A percentile compares a stretch with the other conserved stretches of the same genome.
Evolutionary conservation across 2,888 invertebrate species (phyloP).

Genomic region (Apomyelois bistriatella): DNA sequence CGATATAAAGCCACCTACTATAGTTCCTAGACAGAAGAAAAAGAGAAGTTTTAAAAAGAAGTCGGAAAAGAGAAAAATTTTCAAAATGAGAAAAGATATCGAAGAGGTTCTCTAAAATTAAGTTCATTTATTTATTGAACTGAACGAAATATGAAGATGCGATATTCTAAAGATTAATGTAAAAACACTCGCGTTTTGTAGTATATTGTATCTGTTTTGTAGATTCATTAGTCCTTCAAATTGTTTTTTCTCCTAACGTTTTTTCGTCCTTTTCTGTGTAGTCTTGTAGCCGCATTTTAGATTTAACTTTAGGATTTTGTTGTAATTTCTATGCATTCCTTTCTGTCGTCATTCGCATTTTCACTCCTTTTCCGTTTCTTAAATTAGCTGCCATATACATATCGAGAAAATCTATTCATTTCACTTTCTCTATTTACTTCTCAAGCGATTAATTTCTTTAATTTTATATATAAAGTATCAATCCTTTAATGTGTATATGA

Average conservation of each 20-base stretch:
- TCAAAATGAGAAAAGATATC: conserved; percentile 63
- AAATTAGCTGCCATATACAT: too few relatives aligned
- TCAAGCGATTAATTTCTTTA: too few relatives aligned
- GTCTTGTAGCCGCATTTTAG: background rate
- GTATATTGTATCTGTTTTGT: background rate
- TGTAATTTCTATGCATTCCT: background rate
- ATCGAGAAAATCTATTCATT: too few relatives aligned
- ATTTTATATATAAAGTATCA: too few relatives aligned
- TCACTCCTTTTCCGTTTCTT: background rate
- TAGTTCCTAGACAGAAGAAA: conserved; percentile 52
- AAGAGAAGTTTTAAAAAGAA: conserved; percentile 56
- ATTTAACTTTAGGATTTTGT: background rate
- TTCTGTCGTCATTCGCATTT: background rate
- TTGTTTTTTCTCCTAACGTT: background rate
- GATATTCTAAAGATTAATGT: background rate
- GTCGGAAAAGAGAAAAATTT: conserved; percentile 54
- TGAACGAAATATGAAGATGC: background rate
- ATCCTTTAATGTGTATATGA: background rate
- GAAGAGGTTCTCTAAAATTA: conserved; percentile 58
- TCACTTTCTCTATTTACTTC: too few relatives aligned
- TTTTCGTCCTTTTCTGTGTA: background rate
- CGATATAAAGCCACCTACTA: conserved; percentile 44
- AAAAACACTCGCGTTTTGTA: background rate
- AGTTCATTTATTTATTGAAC: background rate
- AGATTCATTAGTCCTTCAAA: background rate